A percentile compares a stretch with the other conserved stretches of the same genome.
Evolutionary conservation across 2,797 vertebrate genomes (phyloP).

Genomic region (Myotis findleyi): DNA sequence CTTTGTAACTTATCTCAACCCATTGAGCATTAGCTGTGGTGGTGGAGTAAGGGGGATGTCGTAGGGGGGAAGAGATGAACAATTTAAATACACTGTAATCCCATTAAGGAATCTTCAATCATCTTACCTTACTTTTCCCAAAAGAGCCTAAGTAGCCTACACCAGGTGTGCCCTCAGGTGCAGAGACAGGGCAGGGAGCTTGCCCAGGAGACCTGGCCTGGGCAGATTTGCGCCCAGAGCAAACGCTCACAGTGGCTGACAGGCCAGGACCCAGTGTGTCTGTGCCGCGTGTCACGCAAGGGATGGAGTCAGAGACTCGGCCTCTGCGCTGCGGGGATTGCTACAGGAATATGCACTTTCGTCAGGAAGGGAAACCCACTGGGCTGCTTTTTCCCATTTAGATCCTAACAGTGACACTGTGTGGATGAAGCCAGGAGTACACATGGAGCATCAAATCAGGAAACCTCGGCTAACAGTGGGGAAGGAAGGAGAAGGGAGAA

Average conservation of each 20-base stretch:
- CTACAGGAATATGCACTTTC: slow-evolving; percentile 61
- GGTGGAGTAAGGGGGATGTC: background rate
- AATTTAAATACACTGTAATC: slow-evolving; percentile 50
- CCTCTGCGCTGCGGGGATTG: slow-evolving; percentile 62
- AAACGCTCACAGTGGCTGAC: slow-evolving; percentile 73
- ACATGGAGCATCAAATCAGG: slow-evolving; percentile 3
- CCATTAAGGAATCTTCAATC: slow-evolving; percentile 40
- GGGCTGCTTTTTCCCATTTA: slow-evolving; percentile 54
- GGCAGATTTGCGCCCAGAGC: slow-evolving; percentile 63
- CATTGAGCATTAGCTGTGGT: background rate
- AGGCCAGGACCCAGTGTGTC: slow-evolving; percentile 59
- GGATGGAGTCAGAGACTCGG: slow-evolving; percentile 50
- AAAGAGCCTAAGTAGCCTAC: background rate
- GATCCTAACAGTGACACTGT: slow-evolving; percentile 89
- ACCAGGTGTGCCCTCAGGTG: background rate
- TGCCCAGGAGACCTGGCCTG: slow-evolving; percentile 49
- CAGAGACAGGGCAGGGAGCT: background rate
- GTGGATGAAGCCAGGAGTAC: slow-evolving; percentile 88
- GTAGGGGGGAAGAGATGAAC: background rate
- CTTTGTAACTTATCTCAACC: slow-evolving; percentile 64
- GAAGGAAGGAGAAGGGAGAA: background rate
- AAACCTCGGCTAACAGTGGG: slow-evolving; percentile 7
- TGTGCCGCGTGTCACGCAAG: slow-evolving; percentile 39
- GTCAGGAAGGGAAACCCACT: slow-evolving; percentile 72
- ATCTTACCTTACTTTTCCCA: slow-evolving; percentile 1